Evolutionary conservation across 2,888 invertebrate species (phyloP).

Genomic region (Athalia rosae): DNA sequence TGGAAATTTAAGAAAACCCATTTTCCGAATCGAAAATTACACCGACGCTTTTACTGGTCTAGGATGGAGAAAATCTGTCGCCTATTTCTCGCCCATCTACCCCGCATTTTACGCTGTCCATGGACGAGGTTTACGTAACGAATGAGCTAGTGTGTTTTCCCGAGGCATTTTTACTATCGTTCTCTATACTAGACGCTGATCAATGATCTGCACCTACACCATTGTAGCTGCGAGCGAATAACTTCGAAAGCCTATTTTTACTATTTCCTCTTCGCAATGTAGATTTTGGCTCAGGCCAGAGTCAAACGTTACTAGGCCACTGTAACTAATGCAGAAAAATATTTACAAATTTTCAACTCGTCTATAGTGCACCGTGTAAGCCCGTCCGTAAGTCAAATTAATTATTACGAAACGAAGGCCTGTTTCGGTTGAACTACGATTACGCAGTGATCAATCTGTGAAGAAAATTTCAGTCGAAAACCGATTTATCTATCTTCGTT

Average conservation of each 20-base stretch:
- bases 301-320: slow-evolving; percentile 28
- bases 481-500: too few relatives aligned
- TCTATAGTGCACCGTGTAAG: too few relatives aligned
- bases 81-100: too few relatives aligned
- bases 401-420: background rate
- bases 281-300: slow-evolving; percentile 12
- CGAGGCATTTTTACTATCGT: slow-evolving; percentile 32
- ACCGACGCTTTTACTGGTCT: too few relatives aligned
- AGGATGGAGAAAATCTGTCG: too few relatives aligned
- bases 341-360: background rate
- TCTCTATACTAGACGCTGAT: background rate
- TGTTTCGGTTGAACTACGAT: background rate
- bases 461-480: too few relatives aligned
- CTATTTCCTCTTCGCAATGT: slow-evolving; percentile 18
- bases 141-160: slow-evolving; percentile 32
- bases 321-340: slow-evolving; percentile 18
- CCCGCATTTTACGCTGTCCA: background rate
- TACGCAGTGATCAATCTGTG: too few relatives aligned
- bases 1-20: too few relatives aligned
- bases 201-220: background rate
- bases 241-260: background rate
- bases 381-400: too few relatives aligned
- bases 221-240: slow-evolving; percentile 15
- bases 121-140: background rate
- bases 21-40: too few relatives aligned